Conservation (phyloP, 1,140 invertebrate species). For the Aphaenogaster ashmeadi region DNA sequence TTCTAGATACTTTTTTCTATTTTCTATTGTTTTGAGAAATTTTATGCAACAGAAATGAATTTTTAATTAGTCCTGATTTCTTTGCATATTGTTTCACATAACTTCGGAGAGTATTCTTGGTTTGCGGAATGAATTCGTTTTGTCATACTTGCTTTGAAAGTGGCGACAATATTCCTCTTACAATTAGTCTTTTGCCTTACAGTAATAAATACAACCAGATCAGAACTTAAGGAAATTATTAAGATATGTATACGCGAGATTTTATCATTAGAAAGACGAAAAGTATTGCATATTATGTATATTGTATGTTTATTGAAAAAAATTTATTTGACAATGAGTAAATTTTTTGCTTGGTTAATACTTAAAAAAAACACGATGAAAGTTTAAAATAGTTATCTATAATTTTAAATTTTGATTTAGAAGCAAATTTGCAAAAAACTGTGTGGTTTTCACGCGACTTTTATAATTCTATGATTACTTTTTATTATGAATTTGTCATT, state of each 20-base stretch:
- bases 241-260: neutral
- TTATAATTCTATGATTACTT: neutral
- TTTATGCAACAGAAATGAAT: constrained; percentile 81
- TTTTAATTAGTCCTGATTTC: constrained; percentile 81
- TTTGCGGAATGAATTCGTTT: constrained; percentile 13
- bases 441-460: neutral
- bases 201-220: neutral
- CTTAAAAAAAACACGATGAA: neutral
- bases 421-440: neutral
- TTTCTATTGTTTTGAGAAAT: constrained; percentile 21
- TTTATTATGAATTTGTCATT: neutral
- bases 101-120: constrained; percentile 37
- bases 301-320: neutral
- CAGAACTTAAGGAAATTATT: neutral
- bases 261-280: neutral
- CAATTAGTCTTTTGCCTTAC: neutral
- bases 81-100: constrained; percentile 35
- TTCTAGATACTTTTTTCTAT: constrained; percentile 12
- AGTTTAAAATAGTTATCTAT: neutral
- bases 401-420: neutral
- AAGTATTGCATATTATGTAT: neutral
- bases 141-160: neutral
- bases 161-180: neutral
- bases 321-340: neutral
- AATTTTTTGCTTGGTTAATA: neutral